Percentiles rank a stretch among this genome's conserved stretches.
Evolutionary conservation across 2,113 vertebrate species (phyloP).

Genomic region (Odontesthes bonariensis): DNA sequence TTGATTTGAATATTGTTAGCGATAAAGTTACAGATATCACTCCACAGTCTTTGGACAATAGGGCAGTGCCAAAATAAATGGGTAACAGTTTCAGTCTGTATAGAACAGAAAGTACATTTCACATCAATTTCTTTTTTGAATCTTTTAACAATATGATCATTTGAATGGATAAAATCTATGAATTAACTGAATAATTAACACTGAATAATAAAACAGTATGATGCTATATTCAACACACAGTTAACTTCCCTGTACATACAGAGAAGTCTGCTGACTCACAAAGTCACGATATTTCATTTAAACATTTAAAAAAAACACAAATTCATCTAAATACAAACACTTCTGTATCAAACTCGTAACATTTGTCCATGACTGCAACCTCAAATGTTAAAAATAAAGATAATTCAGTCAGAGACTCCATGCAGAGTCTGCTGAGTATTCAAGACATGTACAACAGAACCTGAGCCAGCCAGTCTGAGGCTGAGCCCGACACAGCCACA

Average conservation of each 20-base stretch:
- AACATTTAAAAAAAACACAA: not conserved
- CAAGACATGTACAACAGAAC: slow-evolving; percentile 26
- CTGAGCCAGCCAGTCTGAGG: slow-evolving; percentile 8
- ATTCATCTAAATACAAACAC: not conserved
- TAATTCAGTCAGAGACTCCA: not conserved
- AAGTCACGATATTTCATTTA: not conserved
- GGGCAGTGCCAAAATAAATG: too few relatives aligned
- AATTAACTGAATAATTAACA: too few relatives aligned
- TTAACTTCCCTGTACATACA: not conserved
- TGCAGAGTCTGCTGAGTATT: slow-evolving; percentile 58
- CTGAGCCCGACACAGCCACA: slow-evolving; percentile 12
- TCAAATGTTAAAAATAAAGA: too few relatives aligned
- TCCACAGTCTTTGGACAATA: too few relatives aligned
- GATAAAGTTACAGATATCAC: too few relatives aligned
- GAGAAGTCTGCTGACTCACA: not conserved
- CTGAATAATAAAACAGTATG: too few relatives aligned
- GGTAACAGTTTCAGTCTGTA: too few relatives aligned
- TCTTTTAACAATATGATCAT: too few relatives aligned
- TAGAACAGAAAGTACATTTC: too few relatives aligned
- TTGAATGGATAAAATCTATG: too few relatives aligned
- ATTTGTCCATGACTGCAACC: slow-evolving; percentile 7
- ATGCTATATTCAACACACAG: not conserved
- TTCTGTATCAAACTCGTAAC: not conserved
- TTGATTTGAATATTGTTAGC: too few relatives aligned
- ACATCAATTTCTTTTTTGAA: too few relatives aligned